Percentiles rank a stretch among this genome's conserved stretches.
Conservation (phyloP, 2,113 vertebrate genomes). For the Brienomyrus brachyistius region DNA sequence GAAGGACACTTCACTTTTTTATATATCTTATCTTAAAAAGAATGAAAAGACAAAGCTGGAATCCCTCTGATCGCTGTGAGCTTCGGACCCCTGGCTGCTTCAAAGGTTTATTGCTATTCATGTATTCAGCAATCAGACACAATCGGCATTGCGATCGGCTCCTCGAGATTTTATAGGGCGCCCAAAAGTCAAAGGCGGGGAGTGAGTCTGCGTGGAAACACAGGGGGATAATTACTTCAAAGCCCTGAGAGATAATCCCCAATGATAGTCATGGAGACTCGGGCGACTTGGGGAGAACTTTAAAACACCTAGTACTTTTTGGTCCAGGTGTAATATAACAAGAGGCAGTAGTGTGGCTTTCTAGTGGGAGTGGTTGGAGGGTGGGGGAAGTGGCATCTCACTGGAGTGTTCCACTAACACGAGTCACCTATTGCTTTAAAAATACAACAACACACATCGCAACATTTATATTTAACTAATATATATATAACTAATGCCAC, state of each 20-base stretch:
- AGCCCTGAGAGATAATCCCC: slow-evolving; percentile 39
- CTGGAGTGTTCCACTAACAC: slow-evolving; percentile 31
- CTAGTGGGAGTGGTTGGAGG: slow-evolving; percentile 45
- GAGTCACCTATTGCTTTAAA: neutral
- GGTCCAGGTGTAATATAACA: slow-evolving; percentile 51
- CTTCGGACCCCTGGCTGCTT: slow-evolving; percentile 37
- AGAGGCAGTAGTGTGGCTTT: slow-evolving; percentile 49
- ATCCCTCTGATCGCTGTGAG: slow-evolving; percentile 32
- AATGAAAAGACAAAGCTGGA: slow-evolving; percentile 34
- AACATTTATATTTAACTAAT: neutral
- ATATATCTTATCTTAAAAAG: slow-evolving; percentile 21
- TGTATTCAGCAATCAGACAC: slow-evolving; percentile 53
- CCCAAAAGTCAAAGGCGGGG: slow-evolving; percentile 51
- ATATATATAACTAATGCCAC: neutral
- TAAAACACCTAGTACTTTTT: slow-evolving; percentile 35
- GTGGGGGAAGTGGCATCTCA: slow-evolving; percentile 43
- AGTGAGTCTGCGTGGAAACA: slow-evolving; percentile 37
- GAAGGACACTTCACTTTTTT: slow-evolving; percentile 22
- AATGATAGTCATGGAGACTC: slow-evolving; percentile 8
- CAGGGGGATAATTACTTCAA: slow-evolving; percentile 47
- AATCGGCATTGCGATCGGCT: slow-evolving; percentile 50
- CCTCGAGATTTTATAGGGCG: slow-evolving; percentile 54
- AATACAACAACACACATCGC: neutral
- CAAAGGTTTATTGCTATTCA: slow-evolving; percentile 54
- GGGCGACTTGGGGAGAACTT: slow-evolving; percentile 35